Evolutionary conservation across 2,797 vertebrate species (phyloP), one percentile per base, ranked within the genome.

Genomic region (Acanthurus lineatus): DNA sequence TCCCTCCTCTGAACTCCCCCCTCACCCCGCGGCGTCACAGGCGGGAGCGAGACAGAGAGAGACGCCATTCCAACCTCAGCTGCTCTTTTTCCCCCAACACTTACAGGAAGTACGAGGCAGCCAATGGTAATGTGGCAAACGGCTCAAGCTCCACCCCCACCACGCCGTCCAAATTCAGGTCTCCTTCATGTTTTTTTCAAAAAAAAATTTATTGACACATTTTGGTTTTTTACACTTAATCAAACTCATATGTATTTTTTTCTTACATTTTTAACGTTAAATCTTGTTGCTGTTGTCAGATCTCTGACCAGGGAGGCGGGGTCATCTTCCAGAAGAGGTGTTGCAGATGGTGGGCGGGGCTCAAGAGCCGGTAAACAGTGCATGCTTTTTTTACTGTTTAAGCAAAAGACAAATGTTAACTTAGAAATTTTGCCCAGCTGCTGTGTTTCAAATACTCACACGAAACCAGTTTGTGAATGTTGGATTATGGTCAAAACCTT

Each of bases 271-370:
- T 17, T 2, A 11, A n/a, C 40, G 2, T 20, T 25, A 6, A 57
- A 32, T 47, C 62, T 60, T 69, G 12, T 17, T 59, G 9, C 22
- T 20, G 4, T 66, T 49, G 8, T 64, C 68, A 92, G 90, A 15
- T 95, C 95, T 45, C 82, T 96, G 65, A 95, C 91, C 51, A 91
- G 93, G 69, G 94, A 95, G 38, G 77, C 48, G 9, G 81, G 70
- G 40, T 79, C 81, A 3, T 86, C 81, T 45, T 75, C 75, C 19
- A 86, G 89, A 73, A 83, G 93, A 66, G 92, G 91, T 0, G 59
- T 83, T 64, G 79, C 86, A 28, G 88, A 94, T 1, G 90, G 90
- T 54, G 84, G 86, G 51, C 70, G 70, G 79, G 14, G 84, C 88
- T 84, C 79, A 25, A 85, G 81, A 72, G 56, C 75, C 85, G 88